phyloP scores from a whole-genome alignment of 2,888 invertebrate genomes.

The Hypomecis punctinalis region DNA sequence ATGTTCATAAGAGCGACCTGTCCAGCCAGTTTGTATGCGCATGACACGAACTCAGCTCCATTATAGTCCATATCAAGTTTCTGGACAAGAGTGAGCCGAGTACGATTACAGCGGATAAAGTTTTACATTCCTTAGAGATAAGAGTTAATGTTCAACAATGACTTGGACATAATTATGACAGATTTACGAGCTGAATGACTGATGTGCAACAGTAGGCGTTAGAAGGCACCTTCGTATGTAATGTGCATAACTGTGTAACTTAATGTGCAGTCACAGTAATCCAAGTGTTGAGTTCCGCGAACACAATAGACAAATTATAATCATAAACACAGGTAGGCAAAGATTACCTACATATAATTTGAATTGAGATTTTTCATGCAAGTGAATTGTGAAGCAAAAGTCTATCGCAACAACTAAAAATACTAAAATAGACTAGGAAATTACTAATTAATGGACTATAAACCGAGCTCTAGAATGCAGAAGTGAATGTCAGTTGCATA shows the following conservation, averaged over 20 bases:
- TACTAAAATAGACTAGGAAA: constrained; percentile 59
- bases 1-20: constrained; percentile 33
- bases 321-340: neutral
- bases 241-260: too few relatives aligned
- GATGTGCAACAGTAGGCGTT: neutral
- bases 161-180: neutral
- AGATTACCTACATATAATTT: neutral
- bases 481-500: constrained; percentile 44
- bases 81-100: constrained; percentile 11
- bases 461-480: constrained; percentile 56
- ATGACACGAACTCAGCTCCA: constrained; percentile 25
- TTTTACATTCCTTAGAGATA: constrained; percentile 11
- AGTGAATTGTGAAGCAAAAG: constrained; percentile 2
- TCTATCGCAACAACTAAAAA: neutral
- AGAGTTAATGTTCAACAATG: neutral
- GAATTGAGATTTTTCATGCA: neutral
- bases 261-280: neutral
- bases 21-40: constrained; percentile 36
- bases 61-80: constrained; percentile 22
- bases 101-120: constrained; percentile 11
- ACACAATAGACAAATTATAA: constrained; percentile 5
- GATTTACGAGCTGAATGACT: neutral
- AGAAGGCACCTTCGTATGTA: neutral
- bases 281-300: neutral
- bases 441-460: constrained; percentile 50